Evolutionary conservation across 2,888 invertebrate genomes (phyloP).

Genomic region (Drosophila bunnanda): DNA sequence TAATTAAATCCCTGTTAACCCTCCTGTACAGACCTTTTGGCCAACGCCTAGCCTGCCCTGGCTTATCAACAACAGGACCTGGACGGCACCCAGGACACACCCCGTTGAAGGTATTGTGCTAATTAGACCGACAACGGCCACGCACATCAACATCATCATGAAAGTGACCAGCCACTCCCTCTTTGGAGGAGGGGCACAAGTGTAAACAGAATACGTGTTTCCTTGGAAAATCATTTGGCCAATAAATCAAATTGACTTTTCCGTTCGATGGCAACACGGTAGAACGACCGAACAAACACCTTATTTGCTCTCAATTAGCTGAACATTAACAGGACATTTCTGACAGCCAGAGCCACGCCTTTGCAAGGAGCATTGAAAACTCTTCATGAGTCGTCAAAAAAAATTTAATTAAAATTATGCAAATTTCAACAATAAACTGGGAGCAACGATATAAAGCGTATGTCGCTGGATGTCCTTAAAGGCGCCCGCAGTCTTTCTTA

Average conservation of each 20-base stretch:
- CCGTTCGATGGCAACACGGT: background rate
- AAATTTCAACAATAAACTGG: constrained; percentile 47
- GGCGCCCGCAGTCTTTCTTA: constrained; percentile 17
- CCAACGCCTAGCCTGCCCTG: constrained; percentile 8
- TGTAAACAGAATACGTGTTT: constrained; percentile 43
- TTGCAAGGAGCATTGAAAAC: constrained; percentile 43
- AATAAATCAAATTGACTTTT: constrained; percentile 68
- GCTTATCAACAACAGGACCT: constrained; percentile 31
- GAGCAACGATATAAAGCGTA: constrained; percentile 4
- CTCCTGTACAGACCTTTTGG: background rate
- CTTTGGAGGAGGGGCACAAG: background rate
- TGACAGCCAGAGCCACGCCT: constrained; percentile 8
- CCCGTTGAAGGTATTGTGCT: constrained; percentile 31
- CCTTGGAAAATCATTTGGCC: constrained; percentile 64
- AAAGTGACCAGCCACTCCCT: constrained; percentile 54
- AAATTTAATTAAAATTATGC: constrained; percentile 71
- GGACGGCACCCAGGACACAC: constrained; percentile 23
- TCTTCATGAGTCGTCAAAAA: constrained; percentile 26
- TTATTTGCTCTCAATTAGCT: constrained; percentile 75
- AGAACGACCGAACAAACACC: constrained; percentile 44
- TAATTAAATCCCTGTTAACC: constrained; percentile 17
- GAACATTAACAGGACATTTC: constrained; percentile 57
- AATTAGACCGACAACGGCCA: constrained; percentile 42
- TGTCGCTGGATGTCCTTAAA: constrained; percentile 16
- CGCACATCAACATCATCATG: constrained; percentile 42